Percentiles rank a stretch among this genome's conserved stretches.
Evolutionary conservation across 1,140 invertebrate species (phyloP).

Genomic region (Pogonomyrmex californicus): DNA sequence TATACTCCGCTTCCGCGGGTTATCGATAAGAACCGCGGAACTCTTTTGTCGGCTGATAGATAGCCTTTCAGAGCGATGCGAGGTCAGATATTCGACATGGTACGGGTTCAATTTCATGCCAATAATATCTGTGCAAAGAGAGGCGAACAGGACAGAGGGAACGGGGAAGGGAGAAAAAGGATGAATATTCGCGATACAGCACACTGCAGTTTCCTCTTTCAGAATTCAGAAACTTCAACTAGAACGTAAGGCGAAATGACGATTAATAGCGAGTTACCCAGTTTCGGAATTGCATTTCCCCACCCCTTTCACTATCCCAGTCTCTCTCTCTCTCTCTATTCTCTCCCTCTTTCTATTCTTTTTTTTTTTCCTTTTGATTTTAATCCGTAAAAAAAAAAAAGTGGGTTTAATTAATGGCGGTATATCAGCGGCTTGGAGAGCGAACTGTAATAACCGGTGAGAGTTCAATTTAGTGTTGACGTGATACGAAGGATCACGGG

Average conservation of each 20-base stretch:
- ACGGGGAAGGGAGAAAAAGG: conserved; percentile 20
- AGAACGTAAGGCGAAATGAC: not conserved
- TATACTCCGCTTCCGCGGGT: conserved; percentile 77
- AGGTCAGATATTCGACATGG: conserved; percentile 78
- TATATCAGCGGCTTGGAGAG: conserved; percentile 41
- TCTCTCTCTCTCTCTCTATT: not conserved
- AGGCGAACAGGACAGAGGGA: conserved; percentile 17
- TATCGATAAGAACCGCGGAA: conserved; percentile 80
- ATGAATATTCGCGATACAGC: conserved; percentile 49
- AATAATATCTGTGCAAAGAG: conserved; percentile 75
- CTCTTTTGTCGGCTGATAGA: conserved; percentile 80
- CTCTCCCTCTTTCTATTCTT: no score
- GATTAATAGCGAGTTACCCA: conserved; percentile 49
- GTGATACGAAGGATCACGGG: conserved; percentile 42
- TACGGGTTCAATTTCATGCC: conserved; percentile 78
- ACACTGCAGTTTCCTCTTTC: conserved; percentile 53
- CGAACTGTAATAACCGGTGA: conserved; percentile 50
- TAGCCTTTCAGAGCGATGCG: conserved; percentile 77
- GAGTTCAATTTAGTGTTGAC: conserved; percentile 56
- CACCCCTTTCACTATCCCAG: not conserved
- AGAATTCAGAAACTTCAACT: conserved; percentile 39
- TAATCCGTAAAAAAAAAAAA: conserved; percentile 57
- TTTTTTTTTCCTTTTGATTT: conserved; percentile 9
- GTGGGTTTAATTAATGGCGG: conserved; percentile 59
- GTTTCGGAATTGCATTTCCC: conserved; percentile 27